These are phyloP conservation scores for Zootoca vivipara DNA, from an alignment of 2,113 vertebrate genomes.

Conservation along the genomic window DNA sequence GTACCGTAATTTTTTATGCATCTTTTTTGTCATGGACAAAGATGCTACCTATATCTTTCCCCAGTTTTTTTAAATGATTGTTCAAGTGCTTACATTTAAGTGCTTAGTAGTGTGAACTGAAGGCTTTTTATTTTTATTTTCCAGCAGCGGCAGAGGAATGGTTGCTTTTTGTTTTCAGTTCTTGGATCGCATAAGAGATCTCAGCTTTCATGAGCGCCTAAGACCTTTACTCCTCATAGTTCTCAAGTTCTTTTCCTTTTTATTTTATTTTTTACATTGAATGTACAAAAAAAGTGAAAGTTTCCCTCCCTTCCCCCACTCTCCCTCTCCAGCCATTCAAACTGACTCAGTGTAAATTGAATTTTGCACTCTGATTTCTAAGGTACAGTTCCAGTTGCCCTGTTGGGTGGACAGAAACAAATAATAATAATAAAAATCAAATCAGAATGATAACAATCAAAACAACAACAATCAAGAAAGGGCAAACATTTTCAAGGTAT, in stretches of 20 bases:
- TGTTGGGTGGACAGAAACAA: constrained; percentile 33
- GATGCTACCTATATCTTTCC: background rate
- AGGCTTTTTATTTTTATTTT: constrained; percentile 54
- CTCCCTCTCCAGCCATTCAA: background rate
- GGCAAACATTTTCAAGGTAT: constrained; percentile 65
- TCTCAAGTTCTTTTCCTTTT: constrained; percentile 69
- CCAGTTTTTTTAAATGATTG: constrained; percentile 34
- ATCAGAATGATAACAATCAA: constrained; percentile 45
- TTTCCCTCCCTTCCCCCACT: constrained; percentile 23
- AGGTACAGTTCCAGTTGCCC: constrained; percentile 56
- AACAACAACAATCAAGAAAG: constrained; percentile 50
- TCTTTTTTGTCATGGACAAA: background rate
- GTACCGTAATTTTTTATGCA: background rate
- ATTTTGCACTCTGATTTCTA: constrained; percentile 69
- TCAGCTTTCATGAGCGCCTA: constrained; percentile 71
- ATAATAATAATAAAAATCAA: constrained; percentile 53
- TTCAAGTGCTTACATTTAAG: constrained; percentile 46
- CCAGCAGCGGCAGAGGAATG: constrained; percentile 36
- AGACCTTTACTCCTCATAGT: constrained; percentile 70
- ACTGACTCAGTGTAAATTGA: constrained; percentile 64
- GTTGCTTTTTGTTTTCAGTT: constrained; percentile 56
- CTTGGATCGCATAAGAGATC: constrained; percentile 68
- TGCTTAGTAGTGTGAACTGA: constrained; percentile 49
- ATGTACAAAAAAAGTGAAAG: constrained; percentile 66
- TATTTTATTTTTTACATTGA: constrained; percentile 38